Evolutionary conservation across 2,113 vertebrate genomes (phyloP), one percentile per base, ranked within the genome.

Genomic region (Thymallus thymallus): DNA sequence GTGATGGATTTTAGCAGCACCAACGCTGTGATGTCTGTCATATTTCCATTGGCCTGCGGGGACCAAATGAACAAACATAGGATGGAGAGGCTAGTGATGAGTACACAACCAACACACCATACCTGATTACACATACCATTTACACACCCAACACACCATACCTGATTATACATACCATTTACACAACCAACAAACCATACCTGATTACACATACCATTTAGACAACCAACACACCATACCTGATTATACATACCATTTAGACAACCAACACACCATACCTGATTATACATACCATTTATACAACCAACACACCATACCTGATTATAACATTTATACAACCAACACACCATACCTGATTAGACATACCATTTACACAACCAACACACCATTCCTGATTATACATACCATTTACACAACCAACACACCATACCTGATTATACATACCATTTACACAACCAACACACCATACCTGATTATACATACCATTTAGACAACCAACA

Each of bases 301-400:
- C 32, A 35, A 35, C 32, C 32, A 35, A 2, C 32, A 35, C 56
- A 9, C 22, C 1, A 35, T 6, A 35, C 32, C 32, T 7, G 32
- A 6, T 6, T 35, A 35, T 35, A 6, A 1, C 32, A 32, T 32
- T 32, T 32, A 32, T 6, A 32, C 32, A 32, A 32, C 30, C 30
- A 62, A 5, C 30, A 30, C 29, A 30, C 5, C 1, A 32, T 6
- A 32, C 30, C 30, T 32, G 5, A 6, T 5, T 32, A 63, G n/a
- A n/a, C n/a, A n/a, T 35, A 35, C 6, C 51, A 71, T 5, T 30
- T 60, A 78, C 32, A 65, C 71, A 69, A 26, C 24, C 65, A 63
- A 9, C 18, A 32, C 23, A n/a, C 5, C 23, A 24, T 35, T 73
- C 32, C 32, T 35, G 6, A 6, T 6, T 35, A 32, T 32, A 6